Evolutionary conservation across 2,888 invertebrate species (phyloP).

Genomic region (Philopedon plagiatum): DNA sequence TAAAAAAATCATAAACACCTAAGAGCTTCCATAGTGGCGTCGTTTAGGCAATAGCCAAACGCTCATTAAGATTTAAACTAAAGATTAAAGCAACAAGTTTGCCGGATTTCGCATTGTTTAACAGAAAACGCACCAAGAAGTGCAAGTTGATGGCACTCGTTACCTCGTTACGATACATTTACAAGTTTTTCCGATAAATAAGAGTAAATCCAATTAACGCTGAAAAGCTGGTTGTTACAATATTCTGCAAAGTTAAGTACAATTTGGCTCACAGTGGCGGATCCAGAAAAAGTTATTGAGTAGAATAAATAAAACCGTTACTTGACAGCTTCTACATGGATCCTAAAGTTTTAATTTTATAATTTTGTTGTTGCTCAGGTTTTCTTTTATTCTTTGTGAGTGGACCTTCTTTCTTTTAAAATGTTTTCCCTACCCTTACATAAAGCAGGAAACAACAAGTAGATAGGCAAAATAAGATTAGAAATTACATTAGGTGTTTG

Average conservation of each 20-base stretch:
- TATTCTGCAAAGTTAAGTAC: neutral
- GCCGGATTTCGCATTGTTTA: conserved; percentile 33
- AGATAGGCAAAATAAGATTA: no score
- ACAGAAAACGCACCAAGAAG: conserved; percentile 33
- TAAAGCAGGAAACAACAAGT: no score
- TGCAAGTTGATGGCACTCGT: conserved; percentile 26
- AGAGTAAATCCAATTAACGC: conserved; percentile 30
- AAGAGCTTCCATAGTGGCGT: conserved; percentile 34
- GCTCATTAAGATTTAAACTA: conserved; percentile 29
- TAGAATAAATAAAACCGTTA: no score
- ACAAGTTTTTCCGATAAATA: conserved; percentile 1
- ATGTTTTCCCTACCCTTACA: no score
- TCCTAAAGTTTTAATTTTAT: no score
- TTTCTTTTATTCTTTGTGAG: no score
- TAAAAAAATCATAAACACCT: conserved; percentile 36
- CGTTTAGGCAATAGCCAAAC: conserved; percentile 28
- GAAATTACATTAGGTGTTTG: no score
- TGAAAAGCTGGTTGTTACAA: neutral
- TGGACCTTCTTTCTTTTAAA: no score
- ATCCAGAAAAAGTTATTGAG: no score
- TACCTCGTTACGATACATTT: conserved; percentile 5
- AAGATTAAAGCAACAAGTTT: conserved; percentile 26
- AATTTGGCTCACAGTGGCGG: neutral
- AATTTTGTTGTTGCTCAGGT: no score
- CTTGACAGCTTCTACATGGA: no score